A percentile compares a stretch with the other conserved stretches of the same genome.
These are phyloP conservation scores for Scaptodrosophila latifasciaeformis DNA, from an alignment of 2,888 invertebrate species.

Conservation along the genomic window DNA sequence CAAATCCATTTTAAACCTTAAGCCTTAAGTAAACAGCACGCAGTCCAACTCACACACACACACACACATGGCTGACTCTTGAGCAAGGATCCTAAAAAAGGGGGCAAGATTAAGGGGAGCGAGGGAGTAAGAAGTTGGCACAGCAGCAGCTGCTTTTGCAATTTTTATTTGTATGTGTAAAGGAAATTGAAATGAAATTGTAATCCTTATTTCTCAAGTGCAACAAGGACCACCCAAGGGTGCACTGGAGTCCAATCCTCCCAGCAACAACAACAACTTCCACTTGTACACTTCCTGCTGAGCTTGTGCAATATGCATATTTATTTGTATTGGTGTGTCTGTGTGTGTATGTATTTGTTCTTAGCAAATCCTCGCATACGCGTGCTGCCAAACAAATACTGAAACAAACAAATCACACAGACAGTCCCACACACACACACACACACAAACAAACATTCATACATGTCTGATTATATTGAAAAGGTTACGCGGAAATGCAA, in stretches of 20 bases:
- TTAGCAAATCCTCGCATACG: not conserved
- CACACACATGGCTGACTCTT: not conserved
- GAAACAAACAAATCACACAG: not conserved
- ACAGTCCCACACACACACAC: no score
- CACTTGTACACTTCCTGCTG: not conserved
- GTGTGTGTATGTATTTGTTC: not conserved
- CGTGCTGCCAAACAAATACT: conserved; percentile 7
- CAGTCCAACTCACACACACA: conserved; percentile 22
- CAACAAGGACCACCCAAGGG: no score
- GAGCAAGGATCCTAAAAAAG: no score
- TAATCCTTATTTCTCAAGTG: conserved; percentile 58
- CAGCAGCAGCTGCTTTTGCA: conserved; percentile 13
- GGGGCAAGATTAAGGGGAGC: conserved; percentile 17
- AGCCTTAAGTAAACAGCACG: conserved; percentile 64
- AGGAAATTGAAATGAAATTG: conserved; percentile 65
- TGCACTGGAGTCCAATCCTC: no score
- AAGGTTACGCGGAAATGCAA: conserved; percentile 48
- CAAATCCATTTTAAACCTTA: conserved; percentile 67
- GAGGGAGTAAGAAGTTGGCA: conserved; percentile 42
- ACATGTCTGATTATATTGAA: not conserved
- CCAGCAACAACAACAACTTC: not conserved
- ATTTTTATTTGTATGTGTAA: conserved; percentile 53
- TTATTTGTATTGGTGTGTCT: conserved; percentile 27
- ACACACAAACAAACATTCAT: no score
- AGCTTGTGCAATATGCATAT: conserved; percentile 50